phyloP scores from a whole-genome alignment of 2,113 vertebrate species.

The Leucosticte australis region DNA sequence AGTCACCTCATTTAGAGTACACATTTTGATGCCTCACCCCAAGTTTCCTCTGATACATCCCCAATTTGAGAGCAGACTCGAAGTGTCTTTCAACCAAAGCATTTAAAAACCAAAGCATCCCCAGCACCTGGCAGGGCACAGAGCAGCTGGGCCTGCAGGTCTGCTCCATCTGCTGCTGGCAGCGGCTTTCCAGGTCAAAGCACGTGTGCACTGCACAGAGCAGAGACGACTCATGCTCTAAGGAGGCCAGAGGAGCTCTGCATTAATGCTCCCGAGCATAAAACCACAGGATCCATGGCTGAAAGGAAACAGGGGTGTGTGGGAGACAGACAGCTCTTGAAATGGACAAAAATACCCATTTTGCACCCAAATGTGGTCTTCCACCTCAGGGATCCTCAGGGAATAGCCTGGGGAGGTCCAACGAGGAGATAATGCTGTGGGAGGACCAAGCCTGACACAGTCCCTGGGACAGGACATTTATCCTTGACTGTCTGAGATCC shows the following conservation, averaged over 20 bases:
- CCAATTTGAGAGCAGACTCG: background rate
- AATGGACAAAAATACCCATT: background rate
- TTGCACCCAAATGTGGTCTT: background rate
- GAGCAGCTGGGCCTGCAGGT: slow-evolving; percentile 29
- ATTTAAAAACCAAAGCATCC: background rate
- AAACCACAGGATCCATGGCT: background rate
- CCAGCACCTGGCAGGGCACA: background rate
- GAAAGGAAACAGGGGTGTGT: background rate
- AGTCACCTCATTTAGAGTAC: background rate
- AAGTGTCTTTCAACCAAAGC: slow-evolving; percentile 12
- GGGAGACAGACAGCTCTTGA: background rate
- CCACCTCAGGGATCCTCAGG: background rate
- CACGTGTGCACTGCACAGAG: background rate
- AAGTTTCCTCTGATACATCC: background rate
- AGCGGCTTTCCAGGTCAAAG: background rate
- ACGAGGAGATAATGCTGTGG: background rate
- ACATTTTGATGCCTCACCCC: background rate
- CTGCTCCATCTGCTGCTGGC: slow-evolving; percentile 39
- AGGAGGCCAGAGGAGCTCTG: background rate
- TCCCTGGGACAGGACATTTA: rapidly evolving
- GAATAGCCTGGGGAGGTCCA: background rate
- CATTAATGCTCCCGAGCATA: background rate
- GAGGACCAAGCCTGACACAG: background rate
- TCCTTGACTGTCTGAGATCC: background rate
- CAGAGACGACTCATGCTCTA: background rate